Percentiles rank a stretch among this genome's conserved stretches.
These are phyloP conservation scores for Lipophrys pholis DNA, from an alignment of 2,113 vertebrate species.

Conservation along the genomic window DNA sequence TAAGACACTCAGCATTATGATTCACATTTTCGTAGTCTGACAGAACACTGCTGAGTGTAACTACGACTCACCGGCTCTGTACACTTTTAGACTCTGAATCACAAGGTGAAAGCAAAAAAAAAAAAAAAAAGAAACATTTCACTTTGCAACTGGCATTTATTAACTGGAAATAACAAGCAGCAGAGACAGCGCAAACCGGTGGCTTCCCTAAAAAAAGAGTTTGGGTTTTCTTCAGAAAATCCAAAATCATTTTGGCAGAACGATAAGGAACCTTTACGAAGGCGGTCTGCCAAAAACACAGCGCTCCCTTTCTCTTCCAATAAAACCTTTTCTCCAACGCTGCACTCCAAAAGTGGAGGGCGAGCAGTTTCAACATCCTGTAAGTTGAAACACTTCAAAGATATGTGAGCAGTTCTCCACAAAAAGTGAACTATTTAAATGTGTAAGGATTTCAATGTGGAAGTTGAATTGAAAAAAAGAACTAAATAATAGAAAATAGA, in stretches of 20 bases:
- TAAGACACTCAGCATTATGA: background rate
- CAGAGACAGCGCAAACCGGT: conserved; percentile 14
- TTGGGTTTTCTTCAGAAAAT: conserved; percentile 32
- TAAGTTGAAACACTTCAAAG: too few relatives aligned
- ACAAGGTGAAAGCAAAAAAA: background rate
- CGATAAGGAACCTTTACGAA: conserved; percentile 19
- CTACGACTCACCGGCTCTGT: background rate
- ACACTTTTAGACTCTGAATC: background rate
- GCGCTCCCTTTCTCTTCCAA: background rate
- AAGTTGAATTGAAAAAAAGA: too few relatives aligned
- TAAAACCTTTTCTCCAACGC: background rate
- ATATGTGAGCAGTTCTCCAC: too few relatives aligned
- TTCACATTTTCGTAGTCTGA: background rate
- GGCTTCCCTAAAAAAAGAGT: conserved; percentile 31
- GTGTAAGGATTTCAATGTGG: too few relatives aligned
- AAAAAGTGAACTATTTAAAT: too few relatives aligned
- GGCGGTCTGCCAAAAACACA: conserved; percentile 30
- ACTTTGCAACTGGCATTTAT: background rate
- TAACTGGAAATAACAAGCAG: background rate
- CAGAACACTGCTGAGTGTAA: too few relatives aligned
- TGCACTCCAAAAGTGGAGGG: background rate
- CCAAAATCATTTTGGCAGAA: conserved; percentile 46
- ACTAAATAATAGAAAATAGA: too few relatives aligned
- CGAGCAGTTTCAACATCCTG: background rate
- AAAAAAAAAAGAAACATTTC: background rate